These are phyloP conservation scores for Pygoscelis antarcticus DNA, from an alignment of 2,113 vertebrate species.

Conservation along the genomic window DNA sequence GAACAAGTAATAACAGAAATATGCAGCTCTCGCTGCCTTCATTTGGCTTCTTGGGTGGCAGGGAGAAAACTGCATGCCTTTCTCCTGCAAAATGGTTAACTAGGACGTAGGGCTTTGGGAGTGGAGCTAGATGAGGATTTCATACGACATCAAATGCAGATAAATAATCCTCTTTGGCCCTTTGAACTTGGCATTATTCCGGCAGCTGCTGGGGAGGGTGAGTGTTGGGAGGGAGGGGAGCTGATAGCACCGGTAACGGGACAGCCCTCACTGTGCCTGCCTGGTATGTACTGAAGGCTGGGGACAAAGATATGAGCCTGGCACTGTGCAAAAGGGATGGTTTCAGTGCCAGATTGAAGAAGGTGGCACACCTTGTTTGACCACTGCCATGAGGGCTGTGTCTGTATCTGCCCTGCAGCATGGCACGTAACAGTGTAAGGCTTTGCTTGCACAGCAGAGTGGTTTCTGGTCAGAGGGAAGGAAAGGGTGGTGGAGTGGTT, in stretches of 20 bases:
- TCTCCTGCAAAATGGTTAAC: not conserved
- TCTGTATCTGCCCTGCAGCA: not conserved
- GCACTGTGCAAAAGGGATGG: too few relatives aligned
- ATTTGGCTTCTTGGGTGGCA: not conserved
- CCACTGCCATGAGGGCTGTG: not conserved
- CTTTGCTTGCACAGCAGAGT: rapidly evolving
- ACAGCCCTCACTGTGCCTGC: too few relatives aligned
- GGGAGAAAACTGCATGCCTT: not conserved
- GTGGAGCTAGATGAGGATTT: not conserved
- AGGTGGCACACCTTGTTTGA: not conserved
- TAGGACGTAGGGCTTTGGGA: not conserved
- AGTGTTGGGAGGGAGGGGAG: not conserved
- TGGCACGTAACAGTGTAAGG: rapidly evolving
- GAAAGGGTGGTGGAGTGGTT: not conserved
- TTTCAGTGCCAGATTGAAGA: not conserved
- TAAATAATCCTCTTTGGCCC: not conserved
- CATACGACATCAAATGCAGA: not conserved
- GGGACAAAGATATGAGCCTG: not conserved
- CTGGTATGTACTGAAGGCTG: not conserved
- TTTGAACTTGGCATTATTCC: not conserved
- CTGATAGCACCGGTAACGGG: not conserved
- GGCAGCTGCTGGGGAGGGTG: not conserved
- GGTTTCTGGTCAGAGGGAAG: not conserved
- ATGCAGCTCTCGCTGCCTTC: not conserved
- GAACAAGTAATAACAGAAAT: slow-evolving; percentile 30